Base-by-base conservation (phyloP, 2,888 invertebrate genomes). In the Aporophyla nigra region DNA sequence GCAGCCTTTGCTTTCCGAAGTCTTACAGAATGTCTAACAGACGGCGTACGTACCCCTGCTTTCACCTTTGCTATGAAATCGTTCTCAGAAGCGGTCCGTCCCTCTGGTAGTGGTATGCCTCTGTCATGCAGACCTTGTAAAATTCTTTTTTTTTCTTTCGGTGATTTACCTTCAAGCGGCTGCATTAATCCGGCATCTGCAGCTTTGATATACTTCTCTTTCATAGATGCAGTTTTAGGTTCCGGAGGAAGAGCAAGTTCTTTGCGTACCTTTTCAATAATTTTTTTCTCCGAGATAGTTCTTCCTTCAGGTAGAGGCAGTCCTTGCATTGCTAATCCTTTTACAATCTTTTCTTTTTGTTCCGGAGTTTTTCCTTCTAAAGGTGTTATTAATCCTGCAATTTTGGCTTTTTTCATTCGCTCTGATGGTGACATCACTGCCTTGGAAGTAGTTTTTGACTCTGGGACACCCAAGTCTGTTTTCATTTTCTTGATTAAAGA, bases 261-360 rank as follows among this genome's bases (percentile, higher is more conserved):
- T 6, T 16, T 19, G 19, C 70, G 70, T 4, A 70, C 27, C 4
- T 46, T 70, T 16, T 27, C 63, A 0, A 67, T 66, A 0, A 65
- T 1, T 5, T n/a, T 9, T 40, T 49, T 5, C 1, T 71, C 71
- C 0, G 49, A 49, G 3, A 14, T 5, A 19, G 67, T 71, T 71
- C 9, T 14, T 10, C 27, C 86, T 78, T 90, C 87, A 2, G 92
- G 90, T 16, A 91, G 68, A 5, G 85, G 89, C 0, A 88, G 19
- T 4, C 90, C 87, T 14, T 76, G 71, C 49, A 83, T 78, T 7
- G 80, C 89, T 76, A 83, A 76, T 14, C 73, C 86, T 79, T 56
- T 86, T 1, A 90, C 7, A 40, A 89, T 88, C 46, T 86, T 89
- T 76, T 90, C 90, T 74, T 89, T 86, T 80, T 91, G 82, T 59